phyloP scores from a whole-genome alignment of 2,113 vertebrate species.

The Haliaeetus leucogaster region DNA sequence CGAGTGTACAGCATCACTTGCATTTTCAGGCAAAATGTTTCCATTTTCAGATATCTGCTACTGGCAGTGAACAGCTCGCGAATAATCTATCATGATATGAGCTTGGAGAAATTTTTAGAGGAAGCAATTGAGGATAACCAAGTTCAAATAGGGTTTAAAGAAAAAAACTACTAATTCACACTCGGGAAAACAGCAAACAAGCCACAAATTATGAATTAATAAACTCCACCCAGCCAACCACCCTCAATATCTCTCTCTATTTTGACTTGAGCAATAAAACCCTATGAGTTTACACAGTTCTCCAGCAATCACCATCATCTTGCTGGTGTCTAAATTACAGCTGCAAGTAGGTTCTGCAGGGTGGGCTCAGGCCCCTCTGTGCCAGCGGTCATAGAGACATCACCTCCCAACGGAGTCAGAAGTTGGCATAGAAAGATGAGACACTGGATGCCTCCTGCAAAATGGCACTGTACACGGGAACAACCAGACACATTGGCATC shows the following conservation, averaged over 20 bases:
- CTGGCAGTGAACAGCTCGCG: fast-evolving
- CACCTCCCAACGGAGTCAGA: not conserved
- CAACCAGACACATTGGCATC: not conserved
- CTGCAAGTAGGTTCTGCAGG: not conserved
- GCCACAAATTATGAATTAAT: not conserved
- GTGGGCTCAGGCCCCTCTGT: not conserved
- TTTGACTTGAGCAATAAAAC: not conserved
- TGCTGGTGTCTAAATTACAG: not conserved
- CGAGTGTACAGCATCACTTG: fast-evolving
- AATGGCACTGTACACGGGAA: not conserved
- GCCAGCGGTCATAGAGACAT: not conserved
- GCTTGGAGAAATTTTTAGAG: not conserved
- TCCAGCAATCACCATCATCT: not conserved
- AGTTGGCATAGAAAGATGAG: not conserved
- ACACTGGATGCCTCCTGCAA: not conserved
- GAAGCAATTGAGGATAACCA: constrained; percentile 24
- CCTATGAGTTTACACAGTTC: not conserved
- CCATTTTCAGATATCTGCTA: not conserved
- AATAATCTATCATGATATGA: not conserved
- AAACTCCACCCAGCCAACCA: not conserved
- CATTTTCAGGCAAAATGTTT: not conserved
- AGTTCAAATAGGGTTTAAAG: not conserved
- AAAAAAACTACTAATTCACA: not conserved
- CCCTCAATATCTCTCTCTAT: not conserved
- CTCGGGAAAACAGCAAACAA: not conserved